These are phyloP conservation scores for Hypselothyrea guttata DNA, from an alignment of 2,888 invertebrate species.

Conservation along the genomic window DNA sequence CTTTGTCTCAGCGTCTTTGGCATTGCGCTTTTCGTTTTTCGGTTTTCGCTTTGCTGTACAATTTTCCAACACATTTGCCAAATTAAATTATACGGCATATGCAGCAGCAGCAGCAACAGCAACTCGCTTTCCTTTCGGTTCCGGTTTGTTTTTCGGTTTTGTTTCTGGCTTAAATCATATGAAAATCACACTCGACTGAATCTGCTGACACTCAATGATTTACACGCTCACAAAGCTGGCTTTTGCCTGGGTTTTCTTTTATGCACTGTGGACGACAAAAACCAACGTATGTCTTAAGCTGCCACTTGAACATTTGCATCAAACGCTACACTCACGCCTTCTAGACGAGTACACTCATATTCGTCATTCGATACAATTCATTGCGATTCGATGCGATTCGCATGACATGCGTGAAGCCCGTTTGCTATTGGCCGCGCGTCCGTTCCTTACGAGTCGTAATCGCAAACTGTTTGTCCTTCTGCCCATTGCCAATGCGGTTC, in stretches of 20 bases:
- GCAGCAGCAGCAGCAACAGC: slow-evolving; percentile 36
- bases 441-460: slow-evolving; percentile 79
- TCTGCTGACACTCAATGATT: slow-evolving; percentile 69
- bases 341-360: slow-evolving; percentile 39
- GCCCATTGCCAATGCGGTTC: slow-evolving; percentile 39
- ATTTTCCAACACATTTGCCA: slow-evolving; percentile 77
- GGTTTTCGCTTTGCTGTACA: slow-evolving; percentile 59
- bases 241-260: slow-evolving; percentile 32
- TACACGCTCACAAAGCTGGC: slow-evolving; percentile 36
- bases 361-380: slow-evolving; percentile 21
- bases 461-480: slow-evolving; percentile 77
- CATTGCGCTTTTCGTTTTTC: slow-evolving; percentile 48
- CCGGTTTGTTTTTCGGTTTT: slow-evolving; percentile 22
- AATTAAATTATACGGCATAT: slow-evolving; percentile 71
- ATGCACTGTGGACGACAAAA: slow-evolving; percentile 44
- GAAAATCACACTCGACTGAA: slow-evolving; percentile 66
- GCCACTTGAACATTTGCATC: slow-evolving; percentile 31
- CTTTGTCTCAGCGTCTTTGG: slow-evolving; percentile 36
- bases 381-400: slow-evolving; percentile 29
- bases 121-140: slow-evolving; percentile 32
- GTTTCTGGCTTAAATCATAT: slow-evolving; percentile 57
- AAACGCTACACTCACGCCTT: slow-evolving; percentile 35
- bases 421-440: slow-evolving; percentile 71
- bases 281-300: slow-evolving; percentile 13
- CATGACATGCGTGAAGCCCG: slow-evolving; percentile 37